Evolutionary conservation across 2,113 vertebrate species (phyloP), one percentile per base, ranked within the genome.

Genomic region (Ictalurus furcatus): DNA sequence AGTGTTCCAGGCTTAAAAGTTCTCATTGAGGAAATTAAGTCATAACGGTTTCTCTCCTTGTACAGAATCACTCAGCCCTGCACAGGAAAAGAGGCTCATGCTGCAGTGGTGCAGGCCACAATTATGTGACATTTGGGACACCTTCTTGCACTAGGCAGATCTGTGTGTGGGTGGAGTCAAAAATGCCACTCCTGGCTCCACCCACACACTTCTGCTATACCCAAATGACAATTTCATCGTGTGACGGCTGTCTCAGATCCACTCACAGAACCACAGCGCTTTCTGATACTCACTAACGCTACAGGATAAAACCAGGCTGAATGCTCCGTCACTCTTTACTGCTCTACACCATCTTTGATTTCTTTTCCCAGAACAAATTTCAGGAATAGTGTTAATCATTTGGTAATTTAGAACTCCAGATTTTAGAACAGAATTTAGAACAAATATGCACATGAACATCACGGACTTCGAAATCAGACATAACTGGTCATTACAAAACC

Each of bases 191-290:
- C 65, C 85, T 65, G 73, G 90, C 90, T 91, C 91, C 92, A 84
- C 93, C 91, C 90, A 54, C 85, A 85, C 71, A 84, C 73, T 85
- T 81, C 86, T 85, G 59, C 90, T 90, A 93, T 92, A 85, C 84
- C 85, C 67, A 86, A 88, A 88, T 58, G 87, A 85, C 91, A 89
- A 89, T n/a, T 86, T 85, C 85, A 85, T 81, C 85, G 61, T 30
- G 16, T 87, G 71, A 89, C 84, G 85, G 90, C 88, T 82, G 56
- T 61, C 87, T 86, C 59, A 69, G 73, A 71, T 91, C 90, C 48
- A 28, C 30, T 85, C 73, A 76, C 73, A 76, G 48, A 28, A 52
- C 52, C 67, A 52, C 37, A 85, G 28, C 30, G 40, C 58, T 30
- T 44, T 61, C 54, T 25, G 48, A 67, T 85, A 40, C 58, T 58